Evolutionary conservation across 2,797 vertebrate genomes (phyloP).

Genomic region (Sciurus vulgaris): DNA sequence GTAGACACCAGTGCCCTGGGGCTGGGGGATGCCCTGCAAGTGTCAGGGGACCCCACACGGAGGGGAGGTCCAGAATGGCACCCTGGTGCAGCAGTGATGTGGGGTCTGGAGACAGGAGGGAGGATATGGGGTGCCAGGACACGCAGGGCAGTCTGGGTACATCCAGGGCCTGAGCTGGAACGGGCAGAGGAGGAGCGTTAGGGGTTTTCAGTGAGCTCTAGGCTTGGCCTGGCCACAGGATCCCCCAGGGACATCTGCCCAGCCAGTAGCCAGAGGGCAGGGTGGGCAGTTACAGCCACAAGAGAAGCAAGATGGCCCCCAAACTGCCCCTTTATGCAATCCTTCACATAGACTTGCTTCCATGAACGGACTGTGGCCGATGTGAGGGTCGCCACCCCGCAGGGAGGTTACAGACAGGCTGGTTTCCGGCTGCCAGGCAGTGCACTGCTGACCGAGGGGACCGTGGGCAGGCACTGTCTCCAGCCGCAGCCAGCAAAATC

Average conservation of each 20-base stretch:
- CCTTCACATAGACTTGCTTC: background rate
- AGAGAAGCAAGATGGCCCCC: background rate
- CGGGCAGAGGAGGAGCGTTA: background rate
- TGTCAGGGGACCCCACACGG: background rate
- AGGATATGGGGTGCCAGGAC: background rate
- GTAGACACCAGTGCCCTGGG: background rate
- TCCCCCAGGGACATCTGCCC: no score
- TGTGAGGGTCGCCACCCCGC: background rate
- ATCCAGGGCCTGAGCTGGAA: background rate
- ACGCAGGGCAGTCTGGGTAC: background rate
- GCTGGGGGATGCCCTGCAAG: fast-evolving
- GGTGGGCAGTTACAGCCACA: background rate
- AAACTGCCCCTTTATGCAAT: background rate
- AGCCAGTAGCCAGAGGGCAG: background rate
- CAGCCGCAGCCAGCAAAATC: background rate
- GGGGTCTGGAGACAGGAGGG: fast-evolving
- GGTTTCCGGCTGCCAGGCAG: no score
- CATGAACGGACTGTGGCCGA: background rate
- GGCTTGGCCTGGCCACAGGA: background rate
- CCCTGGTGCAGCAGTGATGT: background rate
- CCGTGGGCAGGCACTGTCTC: background rate
- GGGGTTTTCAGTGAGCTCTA: background rate
- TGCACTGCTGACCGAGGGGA: no score
- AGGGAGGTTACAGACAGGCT: background rate
- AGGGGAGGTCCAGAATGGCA: no score